Percentiles rank a stretch among this genome's conserved stretches.
phyloP scores from a whole-genome alignment of 2,888 invertebrate genomes.

The Anthophora plumipes region DNA sequence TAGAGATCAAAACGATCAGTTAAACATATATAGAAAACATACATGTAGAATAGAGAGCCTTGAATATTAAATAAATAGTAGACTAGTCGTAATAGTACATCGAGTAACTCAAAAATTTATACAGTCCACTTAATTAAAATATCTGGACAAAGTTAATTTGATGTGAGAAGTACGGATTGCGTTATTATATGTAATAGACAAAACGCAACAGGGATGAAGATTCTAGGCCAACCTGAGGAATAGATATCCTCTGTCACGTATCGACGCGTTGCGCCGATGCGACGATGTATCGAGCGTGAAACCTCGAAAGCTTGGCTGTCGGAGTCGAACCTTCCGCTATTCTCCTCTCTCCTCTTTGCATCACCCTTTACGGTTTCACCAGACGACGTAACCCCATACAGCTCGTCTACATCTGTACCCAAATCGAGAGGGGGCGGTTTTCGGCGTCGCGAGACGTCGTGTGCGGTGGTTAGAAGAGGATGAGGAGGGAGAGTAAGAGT shows the following conservation, averaged over 20 bases:
- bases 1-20: no score
- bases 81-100: no score
- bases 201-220: no score
- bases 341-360: conserved; percentile 16
- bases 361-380: conserved; percentile 3
- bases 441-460: background rate
- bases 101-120: no score
- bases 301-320: conserved; percentile 64
- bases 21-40: no score
- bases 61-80: no score
- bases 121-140: no score
- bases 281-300: conserved; percentile 71
- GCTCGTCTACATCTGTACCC: conserved; percentile 25
- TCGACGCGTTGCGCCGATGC: conserved; percentile 56
- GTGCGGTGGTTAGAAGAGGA: background rate
- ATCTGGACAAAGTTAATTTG: no score
- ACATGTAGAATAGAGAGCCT: no score
- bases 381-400: conserved; percentile 14
- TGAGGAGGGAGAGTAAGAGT: background rate
- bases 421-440: conserved; percentile 16
- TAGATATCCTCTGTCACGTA: conserved; percentile 74
- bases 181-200: no score
- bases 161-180: no score
- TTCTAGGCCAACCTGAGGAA: conserved; percentile 44
- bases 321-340: background rate